Conservation (phyloP, 2,113 vertebrate genomes). For the Heteronetta atricapilla region DNA sequence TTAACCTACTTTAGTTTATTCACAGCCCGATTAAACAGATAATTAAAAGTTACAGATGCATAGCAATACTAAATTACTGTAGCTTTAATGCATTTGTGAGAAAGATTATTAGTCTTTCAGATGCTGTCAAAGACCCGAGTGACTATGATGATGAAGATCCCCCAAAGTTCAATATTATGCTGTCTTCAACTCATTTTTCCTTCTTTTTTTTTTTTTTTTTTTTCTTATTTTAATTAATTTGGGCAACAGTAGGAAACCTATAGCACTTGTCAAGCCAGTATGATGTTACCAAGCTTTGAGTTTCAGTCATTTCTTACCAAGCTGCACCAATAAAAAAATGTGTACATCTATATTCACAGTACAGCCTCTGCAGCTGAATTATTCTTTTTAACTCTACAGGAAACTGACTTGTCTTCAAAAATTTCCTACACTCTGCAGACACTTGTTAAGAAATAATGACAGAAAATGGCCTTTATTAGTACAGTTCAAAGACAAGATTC, state of each 20-base stretch:
- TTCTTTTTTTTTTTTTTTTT: neutral
- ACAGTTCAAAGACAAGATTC: conserved; percentile 43
- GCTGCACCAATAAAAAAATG: neutral
- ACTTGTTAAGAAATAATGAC: conserved; percentile 61
- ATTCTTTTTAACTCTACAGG: conserved; percentile 53
- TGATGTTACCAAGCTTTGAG: neutral
- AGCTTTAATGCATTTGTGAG: conserved; percentile 46
- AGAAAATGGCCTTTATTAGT: conserved; percentile 37
- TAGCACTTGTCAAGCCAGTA: conserved; percentile 17
- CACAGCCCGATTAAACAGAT: conserved; percentile 73
- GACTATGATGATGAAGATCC: neutral
- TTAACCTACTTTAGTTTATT: conserved; percentile 73
- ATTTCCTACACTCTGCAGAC: conserved; percentile 25
- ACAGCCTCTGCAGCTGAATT: conserved; percentile 16
- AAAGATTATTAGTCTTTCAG: conserved; percentile 29
- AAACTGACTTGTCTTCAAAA: conserved; percentile 60
- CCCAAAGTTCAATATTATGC: conserved; percentile 18
- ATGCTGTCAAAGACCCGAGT: neutral
- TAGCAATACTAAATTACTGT: conserved; percentile 57
- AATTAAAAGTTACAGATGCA: conserved; percentile 75
- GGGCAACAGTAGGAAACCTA: neutral
- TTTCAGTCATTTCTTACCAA: neutral
- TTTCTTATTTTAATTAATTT: conserved; percentile 44
- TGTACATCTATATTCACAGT: neutral
- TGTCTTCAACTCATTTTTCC: conserved; percentile 13